Conservation (phyloP, 2,113 vertebrate species). For the Chaetodon trifascialis region DNA sequence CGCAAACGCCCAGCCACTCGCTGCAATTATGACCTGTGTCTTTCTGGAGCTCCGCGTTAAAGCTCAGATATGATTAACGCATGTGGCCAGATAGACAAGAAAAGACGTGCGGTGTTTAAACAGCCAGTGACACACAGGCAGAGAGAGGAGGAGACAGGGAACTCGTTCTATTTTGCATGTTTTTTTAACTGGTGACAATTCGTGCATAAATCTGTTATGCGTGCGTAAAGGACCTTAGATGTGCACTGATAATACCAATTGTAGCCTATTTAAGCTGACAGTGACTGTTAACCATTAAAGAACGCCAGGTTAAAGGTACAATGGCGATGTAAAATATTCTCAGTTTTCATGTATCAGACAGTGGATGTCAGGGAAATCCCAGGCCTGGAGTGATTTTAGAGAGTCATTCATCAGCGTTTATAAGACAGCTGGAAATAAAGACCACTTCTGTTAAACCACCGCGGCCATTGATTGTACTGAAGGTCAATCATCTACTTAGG, state of each 20-base stretch:
- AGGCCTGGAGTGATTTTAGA: constrained; percentile 78
- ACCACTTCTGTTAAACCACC: constrained; percentile 79
- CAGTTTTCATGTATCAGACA: constrained; percentile 34
- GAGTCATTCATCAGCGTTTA: constrained; percentile 82
- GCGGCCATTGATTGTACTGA: constrained; percentile 78
- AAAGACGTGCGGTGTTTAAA: constrained; percentile 29
- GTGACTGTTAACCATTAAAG: constrained; percentile 17
- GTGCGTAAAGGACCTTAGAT: constrained; percentile 5
- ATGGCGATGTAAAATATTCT: constrained; percentile 38
- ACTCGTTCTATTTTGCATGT: not conserved
- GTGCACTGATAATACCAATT: constrained; percentile 1
- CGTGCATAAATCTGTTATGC: not conserved
- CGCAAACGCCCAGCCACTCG: constrained; percentile 67
- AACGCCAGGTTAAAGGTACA: constrained; percentile 22
- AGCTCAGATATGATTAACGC: constrained; percentile 48
- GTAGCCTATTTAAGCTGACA: not conserved
- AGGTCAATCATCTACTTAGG: constrained; percentile 81
- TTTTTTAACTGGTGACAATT: not conserved
- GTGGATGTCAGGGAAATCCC: constrained; percentile 61
- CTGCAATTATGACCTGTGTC: constrained; percentile 69
- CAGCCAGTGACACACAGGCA: constrained; percentile 36
- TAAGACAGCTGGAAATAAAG: constrained; percentile 82
- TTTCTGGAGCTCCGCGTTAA: constrained; percentile 64
- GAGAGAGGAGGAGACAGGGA: constrained; percentile 7
- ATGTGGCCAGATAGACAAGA: constrained; percentile 46